phyloP scores from a whole-genome alignment of 2,113 vertebrate genomes.

The Sphyrna mokarran region DNA sequence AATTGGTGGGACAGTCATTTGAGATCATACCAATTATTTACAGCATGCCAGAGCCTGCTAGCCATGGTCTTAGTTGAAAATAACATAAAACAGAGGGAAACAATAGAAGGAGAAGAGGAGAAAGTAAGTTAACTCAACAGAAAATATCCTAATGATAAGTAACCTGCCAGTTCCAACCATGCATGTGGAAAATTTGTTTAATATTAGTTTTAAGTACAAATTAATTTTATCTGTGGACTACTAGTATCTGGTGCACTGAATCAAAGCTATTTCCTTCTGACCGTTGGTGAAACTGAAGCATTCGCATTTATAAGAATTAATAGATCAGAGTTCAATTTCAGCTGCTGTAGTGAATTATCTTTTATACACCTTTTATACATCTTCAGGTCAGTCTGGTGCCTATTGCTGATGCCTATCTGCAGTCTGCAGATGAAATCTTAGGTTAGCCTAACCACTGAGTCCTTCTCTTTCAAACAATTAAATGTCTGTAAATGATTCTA shows the following conservation, averaged over 20 bases:
- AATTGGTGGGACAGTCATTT: neutral
- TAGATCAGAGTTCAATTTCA: neutral
- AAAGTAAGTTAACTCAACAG: neutral
- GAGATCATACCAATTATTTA: no score
- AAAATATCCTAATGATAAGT: neutral
- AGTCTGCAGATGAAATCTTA: neutral
- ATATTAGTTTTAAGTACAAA: neutral
- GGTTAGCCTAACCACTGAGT: neutral
- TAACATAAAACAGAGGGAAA: neutral
- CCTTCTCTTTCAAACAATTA: slow-evolving; percentile 2
- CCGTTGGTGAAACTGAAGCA: neutral
- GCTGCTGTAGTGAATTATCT: neutral
- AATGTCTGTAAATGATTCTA: neutral
- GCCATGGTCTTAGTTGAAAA: neutral
- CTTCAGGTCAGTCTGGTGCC: no score
- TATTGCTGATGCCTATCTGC: neutral
- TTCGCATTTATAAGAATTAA: neutral
- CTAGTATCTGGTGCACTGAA: no score
- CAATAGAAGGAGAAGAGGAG: neutral
- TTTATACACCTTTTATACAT: neutral
- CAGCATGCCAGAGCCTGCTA: neutral
- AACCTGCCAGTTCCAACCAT: neutral
- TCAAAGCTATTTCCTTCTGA: neutral
- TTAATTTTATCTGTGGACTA: neutral
- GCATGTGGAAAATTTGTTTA: neutral